phyloP scores from a whole-genome alignment of 2,888 invertebrate species.

The Candidula unifasciata region DNA sequence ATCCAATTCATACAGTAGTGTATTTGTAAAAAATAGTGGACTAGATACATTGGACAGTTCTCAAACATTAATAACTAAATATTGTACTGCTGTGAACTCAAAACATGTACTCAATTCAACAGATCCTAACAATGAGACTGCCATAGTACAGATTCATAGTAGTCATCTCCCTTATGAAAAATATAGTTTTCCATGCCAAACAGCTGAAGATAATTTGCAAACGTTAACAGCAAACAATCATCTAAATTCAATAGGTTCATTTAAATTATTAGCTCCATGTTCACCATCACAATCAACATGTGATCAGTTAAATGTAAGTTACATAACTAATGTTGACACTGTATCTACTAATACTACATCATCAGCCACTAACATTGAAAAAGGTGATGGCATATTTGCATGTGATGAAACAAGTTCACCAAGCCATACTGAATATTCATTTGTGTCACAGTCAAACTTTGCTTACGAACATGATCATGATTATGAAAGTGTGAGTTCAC shows the following conservation, averaged over 20 bases:
- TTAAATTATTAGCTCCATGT: background rate
- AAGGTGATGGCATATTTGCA: too few relatives aligned
- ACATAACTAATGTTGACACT: background rate
- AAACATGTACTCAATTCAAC: slow-evolving; percentile 18
- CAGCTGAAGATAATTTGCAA: background rate
- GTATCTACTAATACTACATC: background rate
- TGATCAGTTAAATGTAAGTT: background rate
- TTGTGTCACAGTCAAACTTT: slow-evolving; percentile 53
- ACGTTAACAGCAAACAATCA: background rate
- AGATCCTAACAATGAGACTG: background rate
- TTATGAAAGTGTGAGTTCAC: slow-evolving; percentile 73
- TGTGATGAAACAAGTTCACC: slow-evolving; percentile 12
- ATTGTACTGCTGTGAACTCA: background rate
- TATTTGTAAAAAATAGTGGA: slow-evolving; percentile 31
- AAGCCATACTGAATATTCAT: slow-evolving; percentile 34
- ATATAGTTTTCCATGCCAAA: too few relatives aligned
- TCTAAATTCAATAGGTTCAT: background rate
- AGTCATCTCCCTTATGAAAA: background rate
- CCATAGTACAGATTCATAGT: background rate
- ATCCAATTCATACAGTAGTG: slow-evolving; percentile 19
- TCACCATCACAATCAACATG: slow-evolving; percentile 18
- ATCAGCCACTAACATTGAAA: too few relatives aligned
- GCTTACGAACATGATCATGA: slow-evolving; percentile 73
- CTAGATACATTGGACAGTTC: slow-evolving; percentile 3
- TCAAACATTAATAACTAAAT: slow-evolving; percentile 24